Percentiles rank a stretch among this genome's conserved stretches.
Conservation (phyloP, 2,888 invertebrate species). For the Pachymerium ferrugineum region DNA sequence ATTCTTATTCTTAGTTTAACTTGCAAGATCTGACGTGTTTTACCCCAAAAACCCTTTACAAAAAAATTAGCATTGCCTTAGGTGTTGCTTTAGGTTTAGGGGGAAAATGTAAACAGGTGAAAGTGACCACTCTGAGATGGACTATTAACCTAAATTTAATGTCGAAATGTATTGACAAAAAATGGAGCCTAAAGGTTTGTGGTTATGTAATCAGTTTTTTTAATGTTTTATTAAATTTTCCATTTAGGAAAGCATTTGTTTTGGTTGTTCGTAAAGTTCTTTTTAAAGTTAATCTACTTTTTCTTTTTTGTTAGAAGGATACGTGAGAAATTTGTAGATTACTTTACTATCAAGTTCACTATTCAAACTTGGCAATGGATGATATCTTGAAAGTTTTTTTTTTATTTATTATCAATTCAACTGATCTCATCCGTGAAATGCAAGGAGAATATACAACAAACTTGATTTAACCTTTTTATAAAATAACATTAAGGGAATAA, state of each 20-base stretch:
- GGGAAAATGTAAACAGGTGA: neutral
- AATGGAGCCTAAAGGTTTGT: neutral
- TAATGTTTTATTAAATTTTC: too few relatives aligned
- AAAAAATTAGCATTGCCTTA: neutral
- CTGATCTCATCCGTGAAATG: slow-evolving; percentile 14
- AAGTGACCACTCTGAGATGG: neutral
- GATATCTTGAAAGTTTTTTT: slow-evolving; percentile 6
- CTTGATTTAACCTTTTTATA: too few relatives aligned
- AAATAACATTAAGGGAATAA: too few relatives aligned
- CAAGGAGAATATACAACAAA: neutral
- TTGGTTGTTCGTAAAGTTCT: neutral
- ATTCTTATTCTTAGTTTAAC: too few relatives aligned
- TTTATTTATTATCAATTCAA: neutral
- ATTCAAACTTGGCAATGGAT: slow-evolving; percentile 27
- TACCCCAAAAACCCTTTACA: neutral
- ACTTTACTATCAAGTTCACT: neutral
- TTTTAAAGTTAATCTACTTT: too few relatives aligned
- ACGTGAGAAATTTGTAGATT: slow-evolving; percentile 11
- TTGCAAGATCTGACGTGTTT: neutral
- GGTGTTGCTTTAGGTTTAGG: too few relatives aligned
- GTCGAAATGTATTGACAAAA: neutral
- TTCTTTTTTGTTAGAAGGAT: neutral
- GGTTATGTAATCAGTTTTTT: slow-evolving; percentile 1
- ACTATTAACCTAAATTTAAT: slow-evolving; percentile 6
- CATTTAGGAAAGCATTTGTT: too few relatives aligned